phyloP scores from a whole-genome alignment of 2,797 vertebrate genomes.

The Channa striata region DNA sequence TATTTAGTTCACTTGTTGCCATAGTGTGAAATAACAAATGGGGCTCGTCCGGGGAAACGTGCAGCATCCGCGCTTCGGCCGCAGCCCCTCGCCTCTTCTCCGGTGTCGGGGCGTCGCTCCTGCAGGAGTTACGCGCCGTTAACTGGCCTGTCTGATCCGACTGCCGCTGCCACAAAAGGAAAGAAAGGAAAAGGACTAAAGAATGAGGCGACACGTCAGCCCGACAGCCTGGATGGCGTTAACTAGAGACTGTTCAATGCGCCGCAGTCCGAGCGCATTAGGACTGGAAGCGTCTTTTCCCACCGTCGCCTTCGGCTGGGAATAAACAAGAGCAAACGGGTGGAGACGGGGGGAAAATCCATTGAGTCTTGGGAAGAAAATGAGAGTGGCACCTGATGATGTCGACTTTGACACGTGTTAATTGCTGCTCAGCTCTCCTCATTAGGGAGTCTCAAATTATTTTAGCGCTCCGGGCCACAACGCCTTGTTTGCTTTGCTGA shows the following conservation, averaged over 20 bases:
- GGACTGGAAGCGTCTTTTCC: slow-evolving; percentile 38
- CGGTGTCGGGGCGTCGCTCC: slow-evolving; percentile 51
- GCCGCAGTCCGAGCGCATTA: slow-evolving; percentile 80
- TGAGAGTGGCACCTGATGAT: slow-evolving; percentile 97
- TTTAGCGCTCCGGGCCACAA: slow-evolving; percentile 87
- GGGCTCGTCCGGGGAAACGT: too few relatives aligned
- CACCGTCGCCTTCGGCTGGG: slow-evolving; percentile 83
- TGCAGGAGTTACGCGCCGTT: slow-evolving; percentile 86
- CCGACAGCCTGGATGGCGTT: slow-evolving; percentile 85
- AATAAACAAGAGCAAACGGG: slow-evolving; percentile 62
- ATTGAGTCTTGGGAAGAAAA: slow-evolving; percentile 90
- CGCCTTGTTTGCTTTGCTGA: slow-evolving; percentile 86
- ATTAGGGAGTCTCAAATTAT: slow-evolving; percentile 96
- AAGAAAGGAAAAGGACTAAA: slow-evolving; percentile 40
- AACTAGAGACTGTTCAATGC: slow-evolving; percentile 90
- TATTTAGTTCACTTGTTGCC: not conserved
- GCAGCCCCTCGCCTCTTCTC: slow-evolving; percentile 11
- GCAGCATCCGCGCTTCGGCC: not conserved
- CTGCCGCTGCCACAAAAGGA: slow-evolving; percentile 83
- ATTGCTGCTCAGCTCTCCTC: slow-evolving; percentile 95
- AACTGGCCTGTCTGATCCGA: slow-evolving; percentile 87
- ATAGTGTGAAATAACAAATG: not conserved
- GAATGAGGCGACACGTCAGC: slow-evolving; percentile 82
- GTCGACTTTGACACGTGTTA: slow-evolving; percentile 97
- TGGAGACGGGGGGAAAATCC: slow-evolving; percentile 75